A percentile compares a stretch with the other conserved stretches of the same genome.
These are phyloP conservation scores for Ceryle rudis DNA, from an alignment of 2,797 vertebrate genomes.

Conservation along the genomic window DNA sequence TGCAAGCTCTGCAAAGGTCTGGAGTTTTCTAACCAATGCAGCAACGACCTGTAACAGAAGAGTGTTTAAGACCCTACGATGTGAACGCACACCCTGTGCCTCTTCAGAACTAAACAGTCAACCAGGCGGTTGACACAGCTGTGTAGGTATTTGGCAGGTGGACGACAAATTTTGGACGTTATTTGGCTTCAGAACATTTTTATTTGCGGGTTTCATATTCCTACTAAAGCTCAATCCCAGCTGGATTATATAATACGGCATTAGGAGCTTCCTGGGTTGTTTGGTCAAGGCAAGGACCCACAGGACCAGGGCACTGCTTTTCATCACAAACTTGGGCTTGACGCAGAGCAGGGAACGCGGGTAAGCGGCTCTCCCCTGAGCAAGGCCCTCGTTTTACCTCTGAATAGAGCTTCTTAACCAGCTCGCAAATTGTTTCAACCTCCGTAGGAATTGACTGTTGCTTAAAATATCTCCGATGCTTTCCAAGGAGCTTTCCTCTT, in stretches of 20 bases:
- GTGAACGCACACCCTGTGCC: not conserved
- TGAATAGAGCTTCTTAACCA: conserved; percentile 32
- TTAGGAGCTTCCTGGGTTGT: not conserved
- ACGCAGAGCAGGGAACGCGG: rapidly evolving
- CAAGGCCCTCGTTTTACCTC: not conserved
- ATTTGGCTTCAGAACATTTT: not conserved
- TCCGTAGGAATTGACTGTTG: conserved; percentile 54
- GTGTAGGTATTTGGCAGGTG: not conserved
- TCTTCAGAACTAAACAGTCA: not conserved
- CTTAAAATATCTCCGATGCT: conserved; percentile 60
- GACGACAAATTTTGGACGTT: not conserved
- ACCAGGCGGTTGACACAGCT: not conserved
- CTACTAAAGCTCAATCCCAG: rapidly evolving
- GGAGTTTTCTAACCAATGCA: not conserved
- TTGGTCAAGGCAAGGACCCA: not conserved
- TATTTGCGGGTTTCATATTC: not conserved
- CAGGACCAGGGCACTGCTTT: too few species aligned
- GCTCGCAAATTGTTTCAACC: conserved; percentile 60
- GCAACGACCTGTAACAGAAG: not conserved
- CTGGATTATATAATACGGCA: rapidly evolving
- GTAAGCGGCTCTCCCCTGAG: not conserved
- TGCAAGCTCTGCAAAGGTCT: not conserved
- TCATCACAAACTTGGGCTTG: too few species aligned
- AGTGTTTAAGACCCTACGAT: rapidly evolving
- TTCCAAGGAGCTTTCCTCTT: conserved; percentile 81